phyloP scores from a whole-genome alignment of 2,797 vertebrate species.

The Xyrichtys novacula region DNA sequence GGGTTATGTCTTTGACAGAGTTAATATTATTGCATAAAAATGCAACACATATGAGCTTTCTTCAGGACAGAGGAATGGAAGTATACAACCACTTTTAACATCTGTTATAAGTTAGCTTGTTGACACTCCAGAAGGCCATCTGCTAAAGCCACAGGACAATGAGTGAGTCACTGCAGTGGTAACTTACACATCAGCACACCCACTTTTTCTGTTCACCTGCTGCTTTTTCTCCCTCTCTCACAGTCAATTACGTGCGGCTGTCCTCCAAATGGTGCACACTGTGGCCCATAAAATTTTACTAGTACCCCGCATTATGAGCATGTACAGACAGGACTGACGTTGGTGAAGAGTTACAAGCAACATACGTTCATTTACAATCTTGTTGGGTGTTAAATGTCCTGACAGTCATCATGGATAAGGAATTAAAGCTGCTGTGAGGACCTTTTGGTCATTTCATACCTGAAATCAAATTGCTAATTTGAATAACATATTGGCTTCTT shows the following conservation, averaged over 20 bases:
- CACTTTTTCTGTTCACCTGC: slow-evolving; percentile 39
- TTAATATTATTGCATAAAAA: not conserved
- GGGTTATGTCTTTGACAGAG: too few relatives aligned
- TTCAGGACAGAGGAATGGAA: too few relatives aligned
- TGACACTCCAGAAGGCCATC: slow-evolving; percentile 9
- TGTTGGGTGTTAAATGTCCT: too few relatives aligned
- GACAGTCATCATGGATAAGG: too few relatives aligned
- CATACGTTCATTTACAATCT: slow-evolving; percentile 14
- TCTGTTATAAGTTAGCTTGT: slow-evolving; percentile 19
- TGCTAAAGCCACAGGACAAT: slow-evolving; percentile 5
- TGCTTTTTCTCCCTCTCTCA: slow-evolving; percentile 25
- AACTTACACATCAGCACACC: slow-evolving; percentile 40
- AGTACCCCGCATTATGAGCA: slow-evolving; percentile 59
- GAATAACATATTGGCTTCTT: too few relatives aligned
- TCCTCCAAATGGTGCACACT: slow-evolving; percentile 31
- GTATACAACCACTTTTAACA: not conserved
- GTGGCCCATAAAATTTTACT: slow-evolving; percentile 59
- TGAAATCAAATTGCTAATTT: too few relatives aligned
- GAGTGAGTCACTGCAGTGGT: slow-evolving; percentile 22
- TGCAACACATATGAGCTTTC: not conserved
- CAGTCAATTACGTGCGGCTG: slow-evolving; percentile 42
- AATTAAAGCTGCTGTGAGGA: too few relatives aligned
- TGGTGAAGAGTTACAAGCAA: slow-evolving; percentile 30
- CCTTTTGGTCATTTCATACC: too few relatives aligned
- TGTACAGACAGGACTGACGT: slow-evolving; percentile 54